These are phyloP conservation scores for Tetranychus cinnabarinus DNA, from an alignment of 1,140 invertebrate species.

Conservation along the genomic window DNA sequence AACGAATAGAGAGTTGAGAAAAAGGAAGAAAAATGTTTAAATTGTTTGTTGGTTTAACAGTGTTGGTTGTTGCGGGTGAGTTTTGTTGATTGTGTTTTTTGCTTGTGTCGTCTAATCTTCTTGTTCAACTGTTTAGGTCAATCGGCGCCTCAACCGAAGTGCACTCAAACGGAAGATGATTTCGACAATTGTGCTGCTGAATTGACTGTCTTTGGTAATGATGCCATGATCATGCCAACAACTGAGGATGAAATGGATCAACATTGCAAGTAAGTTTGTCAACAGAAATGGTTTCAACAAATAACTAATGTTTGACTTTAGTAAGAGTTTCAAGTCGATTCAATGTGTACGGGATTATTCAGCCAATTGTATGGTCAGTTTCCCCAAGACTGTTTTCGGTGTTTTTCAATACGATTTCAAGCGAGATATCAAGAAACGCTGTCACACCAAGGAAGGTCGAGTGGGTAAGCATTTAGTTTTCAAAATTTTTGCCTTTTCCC, in stretches of 20 bases:
- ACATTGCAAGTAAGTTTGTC: constrained; percentile 1
- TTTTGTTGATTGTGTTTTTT: no score
- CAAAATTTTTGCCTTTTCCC: not conserved
- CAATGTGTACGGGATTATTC: not conserved
- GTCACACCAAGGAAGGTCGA: not conserved
- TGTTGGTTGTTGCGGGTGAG: no score
- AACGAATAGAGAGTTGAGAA: no score
- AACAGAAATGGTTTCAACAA: not conserved
- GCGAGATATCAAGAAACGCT: not conserved
- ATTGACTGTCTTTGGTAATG: not conserved
- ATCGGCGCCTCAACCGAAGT: not conserved
- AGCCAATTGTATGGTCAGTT: not conserved
- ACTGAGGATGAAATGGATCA: constrained; percentile 1
- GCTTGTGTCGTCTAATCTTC: no score
- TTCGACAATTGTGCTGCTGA: not conserved
- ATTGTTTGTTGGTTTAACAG: no score
- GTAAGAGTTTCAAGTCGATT: not conserved
- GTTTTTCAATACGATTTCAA: not conserved
- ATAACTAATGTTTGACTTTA: not conserved
- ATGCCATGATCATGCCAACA: not conserved
- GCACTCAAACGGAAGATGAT: not conserved
- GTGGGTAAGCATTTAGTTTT: not conserved
- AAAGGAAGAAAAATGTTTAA: no score
- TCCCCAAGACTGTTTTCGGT: not conserved
- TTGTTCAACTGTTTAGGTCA: not conserved